phyloP scores from a whole-genome alignment of 1,140 invertebrate species.

The Drosophila ercepeae region DNA sequence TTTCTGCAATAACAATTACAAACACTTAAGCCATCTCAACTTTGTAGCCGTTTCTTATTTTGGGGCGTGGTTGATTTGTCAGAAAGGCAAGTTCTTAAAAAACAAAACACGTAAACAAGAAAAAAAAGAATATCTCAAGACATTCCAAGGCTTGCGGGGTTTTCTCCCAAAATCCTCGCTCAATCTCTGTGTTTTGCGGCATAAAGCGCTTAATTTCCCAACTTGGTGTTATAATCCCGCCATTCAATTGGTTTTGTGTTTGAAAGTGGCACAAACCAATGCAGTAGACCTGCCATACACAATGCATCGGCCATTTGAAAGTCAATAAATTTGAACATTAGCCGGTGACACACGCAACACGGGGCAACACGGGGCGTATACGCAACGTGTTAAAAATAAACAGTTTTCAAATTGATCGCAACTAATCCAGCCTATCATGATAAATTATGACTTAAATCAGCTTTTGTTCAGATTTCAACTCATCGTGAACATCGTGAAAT shows the following conservation, averaged over 20 bases:
- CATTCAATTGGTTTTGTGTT: conserved; percentile 8
- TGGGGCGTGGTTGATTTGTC: conserved; percentile 35
- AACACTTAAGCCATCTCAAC: conserved; percentile 44
- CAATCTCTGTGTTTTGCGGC: background rate
- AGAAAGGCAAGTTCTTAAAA: conserved; percentile 13
- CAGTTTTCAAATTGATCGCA: conserved; percentile 74
- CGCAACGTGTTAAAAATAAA: conserved; percentile 81
- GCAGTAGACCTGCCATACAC: conserved; percentile 58
- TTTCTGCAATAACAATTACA: conserved; percentile 61
- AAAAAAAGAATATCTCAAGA: background rate
- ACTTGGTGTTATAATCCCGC: conserved; percentile 1
- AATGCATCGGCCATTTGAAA: conserved; percentile 66
- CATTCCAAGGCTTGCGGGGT: background rate
- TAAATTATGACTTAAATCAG: conserved; percentile 83
- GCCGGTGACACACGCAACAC: conserved; percentile 47
- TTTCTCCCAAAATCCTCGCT: background rate
- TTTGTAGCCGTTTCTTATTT: conserved; percentile 8
- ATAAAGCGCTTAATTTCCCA: conserved; percentile 1
- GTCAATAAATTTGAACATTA: conserved; percentile 76
- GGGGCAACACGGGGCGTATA: conserved; percentile 59
- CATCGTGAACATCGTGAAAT: conserved; percentile 66
- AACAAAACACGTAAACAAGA: background rate
- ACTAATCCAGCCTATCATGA: conserved; percentile 74
- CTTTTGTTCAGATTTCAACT: conserved; percentile 80
- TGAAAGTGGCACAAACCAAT: conserved; percentile 72